Evolutionary conservation across 2,888 invertebrate species (phyloP), one percentile per base, ranked within the genome.

Genomic region (Ennomos fuscantarius): DNA sequence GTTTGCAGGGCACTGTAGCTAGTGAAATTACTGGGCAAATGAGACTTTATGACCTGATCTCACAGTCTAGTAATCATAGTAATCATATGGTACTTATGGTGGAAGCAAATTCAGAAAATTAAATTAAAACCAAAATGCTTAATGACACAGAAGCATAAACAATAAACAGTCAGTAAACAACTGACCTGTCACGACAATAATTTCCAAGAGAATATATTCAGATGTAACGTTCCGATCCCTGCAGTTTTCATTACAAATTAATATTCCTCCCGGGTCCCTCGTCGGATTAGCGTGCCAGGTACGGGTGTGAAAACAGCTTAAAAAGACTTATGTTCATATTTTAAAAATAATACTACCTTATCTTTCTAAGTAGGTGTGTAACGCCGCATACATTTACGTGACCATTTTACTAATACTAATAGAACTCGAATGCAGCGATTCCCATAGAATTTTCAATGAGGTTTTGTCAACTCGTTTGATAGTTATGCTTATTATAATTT

Each of bases 231-330:
- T 44, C 5, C 36, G 40, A 49, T 42, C 48, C 50, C 33, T 24
- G 35, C 37, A 48, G 55, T 49, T 53, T 48, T 44, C 52, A 43
- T 48, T 36, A 47, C 55, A 50, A 63, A 63, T 68, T 68, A 68
- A 65, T 65, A 68, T 68, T 65, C 65, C 47, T 55, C 34, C 39
- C 45, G 13, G 52, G 67, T 65, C 54, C 50, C 39, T 34, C 49
- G 44, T 40, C 35, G 60, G 67, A 68, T 68, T 68, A 68, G 62
- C 55, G 58, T 51, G 45, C 60, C 64, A 66, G 62, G 64, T 62
- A 66, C 49, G 55, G 58, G 67, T 68, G 65, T 63, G 63, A 68
- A 67, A 65, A 62, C 67, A 60, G 67, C 67, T 65, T 67, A 56
- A 63, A 63, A 61, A 53, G 57, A 56, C 67, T 65, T 60, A 56